phyloP scores from a whole-genome alignment of 2,888 invertebrate genomes.

The Malachius bipustulatus region DNA sequence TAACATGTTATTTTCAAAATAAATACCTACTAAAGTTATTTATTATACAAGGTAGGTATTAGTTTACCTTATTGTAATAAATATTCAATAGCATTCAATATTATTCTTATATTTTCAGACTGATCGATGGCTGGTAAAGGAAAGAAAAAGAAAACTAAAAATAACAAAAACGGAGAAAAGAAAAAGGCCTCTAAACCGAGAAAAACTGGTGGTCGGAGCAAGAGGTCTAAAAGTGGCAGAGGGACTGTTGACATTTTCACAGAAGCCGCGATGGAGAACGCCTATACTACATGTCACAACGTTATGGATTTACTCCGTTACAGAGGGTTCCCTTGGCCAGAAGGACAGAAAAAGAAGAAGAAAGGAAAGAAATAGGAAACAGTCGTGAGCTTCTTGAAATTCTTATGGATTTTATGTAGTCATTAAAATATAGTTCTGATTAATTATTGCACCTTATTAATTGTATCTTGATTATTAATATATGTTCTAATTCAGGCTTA shows the following conservation, averaged over 20 bases:
- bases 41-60: too few relatives aligned
- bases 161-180: conserved; percentile 37
- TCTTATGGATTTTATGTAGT: too few relatives aligned
- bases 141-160: conserved; percentile 31
- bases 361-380: conserved; percentile 53
- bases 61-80: too few relatives aligned
- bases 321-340: conserved; percentile 83
- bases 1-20: too few relatives aligned
- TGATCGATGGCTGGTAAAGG: conserved; percentile 36
- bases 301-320: conserved; percentile 77
- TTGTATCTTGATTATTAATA: too few relatives aligned
- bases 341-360: conserved; percentile 77
- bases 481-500: too few relatives aligned
- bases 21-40: too few relatives aligned
- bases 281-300: conserved; percentile 87
- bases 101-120: conserved; percentile 1
- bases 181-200: conserved; percentile 25
- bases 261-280: conserved; percentile 86
- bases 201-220: conserved; percentile 40
- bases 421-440: too few relatives aligned
- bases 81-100: too few relatives aligned
- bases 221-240: conserved; percentile 48
- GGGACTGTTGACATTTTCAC: conserved; percentile 77
- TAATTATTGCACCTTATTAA: too few relatives aligned
- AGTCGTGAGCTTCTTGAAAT: too few relatives aligned